phyloP scores from a whole-genome alignment of 2,797 vertebrate genomes.

The Gephyroberyx darwinii region DNA sequence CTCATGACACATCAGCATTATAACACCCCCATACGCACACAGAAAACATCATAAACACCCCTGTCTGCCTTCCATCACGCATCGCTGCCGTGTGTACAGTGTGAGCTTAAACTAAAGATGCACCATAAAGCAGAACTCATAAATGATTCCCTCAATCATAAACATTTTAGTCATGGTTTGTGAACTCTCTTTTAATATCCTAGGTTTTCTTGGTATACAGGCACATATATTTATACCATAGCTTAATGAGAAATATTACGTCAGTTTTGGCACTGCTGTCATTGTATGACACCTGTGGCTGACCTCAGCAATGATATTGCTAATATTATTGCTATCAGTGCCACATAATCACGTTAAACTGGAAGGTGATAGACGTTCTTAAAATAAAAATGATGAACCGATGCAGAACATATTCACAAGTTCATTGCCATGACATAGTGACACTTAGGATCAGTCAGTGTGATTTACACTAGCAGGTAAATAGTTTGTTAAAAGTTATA shows the following conservation, averaged over 20 bases:
- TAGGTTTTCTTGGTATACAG: background rate
- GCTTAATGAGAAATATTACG: background rate
- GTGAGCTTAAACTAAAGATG: slow-evolving; percentile 3
- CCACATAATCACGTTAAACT: no score
- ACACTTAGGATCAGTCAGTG: background rate
- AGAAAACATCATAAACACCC: slow-evolving; percentile 40
- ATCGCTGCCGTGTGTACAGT: slow-evolving; percentile 5
- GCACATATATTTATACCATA: background rate
- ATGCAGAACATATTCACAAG: background rate
- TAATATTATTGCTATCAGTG: no score
- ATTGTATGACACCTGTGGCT: no score
- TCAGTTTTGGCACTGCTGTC: background rate
- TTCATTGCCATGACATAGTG: background rate
- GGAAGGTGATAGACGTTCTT: no score
- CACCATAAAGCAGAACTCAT: slow-evolving; percentile 9
- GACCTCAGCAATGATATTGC: no score
- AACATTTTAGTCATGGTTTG: background rate
- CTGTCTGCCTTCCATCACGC: slow-evolving; percentile 1
- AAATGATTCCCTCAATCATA: background rate
- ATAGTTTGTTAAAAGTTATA: background rate
- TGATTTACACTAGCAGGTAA: background rate
- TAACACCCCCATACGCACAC: slow-evolving; percentile 50
- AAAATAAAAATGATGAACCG: no score
- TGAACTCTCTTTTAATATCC: slow-evolving; percentile 1
- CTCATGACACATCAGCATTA: slow-evolving; percentile 72